Evolutionary conservation across 2,888 invertebrate genomes (phyloP), one percentile per base, ranked within the genome.

Genomic region (Drosophila merina): DNA sequence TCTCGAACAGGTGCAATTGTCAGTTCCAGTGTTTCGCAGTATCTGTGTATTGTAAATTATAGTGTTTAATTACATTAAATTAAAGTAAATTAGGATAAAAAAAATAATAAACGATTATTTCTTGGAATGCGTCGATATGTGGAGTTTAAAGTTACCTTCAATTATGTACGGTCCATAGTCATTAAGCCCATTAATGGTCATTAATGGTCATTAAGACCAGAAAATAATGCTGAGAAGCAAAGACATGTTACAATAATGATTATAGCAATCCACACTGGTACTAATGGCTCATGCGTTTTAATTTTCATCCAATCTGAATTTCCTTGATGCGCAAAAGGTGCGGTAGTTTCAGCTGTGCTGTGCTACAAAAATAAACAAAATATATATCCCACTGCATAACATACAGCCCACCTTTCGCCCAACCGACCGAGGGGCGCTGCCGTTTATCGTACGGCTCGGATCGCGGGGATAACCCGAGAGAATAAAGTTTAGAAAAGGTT

Each of bases 171-270:
- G 90, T 99, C 98, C 89, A 99, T 92, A 0, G 99, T 95, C 99
- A 99, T 98, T 10, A 99, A 93, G 0, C 99, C 97, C 31, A 99
- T 99, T 99, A 36, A 99, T n/a, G n/a, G n/a, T n/a, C n/a, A n/a
- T n/a, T n/a, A n/a, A n/a, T n/a, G n/a, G n/a, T n/a, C 93, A 91
- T 99, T 99, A 36, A 99, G 93, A 0, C 99, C 99, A 57, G 99
- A 99, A 91, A 99, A 99, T 1, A 99, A 92, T 0, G 98, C 97
- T 0, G 99, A 99, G 86, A 99, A 96, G 74, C 93, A 93, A 44
- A 99, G 93, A 74, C 99, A 96, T 6, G 92, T 80, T 10, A 94
- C 60, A 56, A 98, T 95, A 20, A 97, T 93, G 0, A 93, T 79
- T 50, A 97, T 93, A 10, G 96, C 93, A 0, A 95, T 93, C 97